Evolutionary conservation across 2,797 vertebrate genomes (phyloP), one percentile per base, ranked within the genome.

Genomic region (Gephyroberyx darwinii): DNA sequence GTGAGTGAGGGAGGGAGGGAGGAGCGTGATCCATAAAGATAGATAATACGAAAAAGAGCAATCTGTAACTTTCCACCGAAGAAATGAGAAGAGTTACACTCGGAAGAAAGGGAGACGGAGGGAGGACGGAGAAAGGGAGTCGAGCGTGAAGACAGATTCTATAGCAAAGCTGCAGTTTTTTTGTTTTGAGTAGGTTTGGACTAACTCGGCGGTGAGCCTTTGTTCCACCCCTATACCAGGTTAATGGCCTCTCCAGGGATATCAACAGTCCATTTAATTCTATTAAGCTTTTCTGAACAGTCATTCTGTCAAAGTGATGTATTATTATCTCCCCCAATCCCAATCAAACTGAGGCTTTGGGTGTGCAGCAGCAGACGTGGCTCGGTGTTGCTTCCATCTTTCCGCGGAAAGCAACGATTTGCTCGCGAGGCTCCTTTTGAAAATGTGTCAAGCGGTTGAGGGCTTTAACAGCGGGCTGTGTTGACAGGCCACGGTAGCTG

Each of bases 181-280:
- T 47, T 60, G 8, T 62, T 78, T 56, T 33, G 55, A 22, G 72
- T 70, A 9, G 47, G 81, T 71, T 75, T 71, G 0, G 31, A 77
- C 64, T 56, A 65, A 77, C 35, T 72, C 62, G 1, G 60, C 22
- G 30, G 60, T 74, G 64, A 65, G 71, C 65, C 79, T 87, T 82
- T 89, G 80, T 85, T 81, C 68, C 71, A 45, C 53, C 55, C 57
- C 62, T 62, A 53, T 43, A 54, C 62, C 61, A 74, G 70, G 68
- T 76, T 86, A 86, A 87, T 88, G 85, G 71, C 56, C 54, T 82
- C 84, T 77, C 76, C 33, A 5, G 82, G 80, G 84, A 73, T 79
- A 73, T 75, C 58, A 74, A 20, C 65, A 65, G 64, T 61, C 17
- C 52, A 63, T 84, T 88, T 64, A 77, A 56, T 71, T 88, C 68